Conservation (phyloP, 2,113 vertebrate species). For the Paraplagusia blochii region DNA sequence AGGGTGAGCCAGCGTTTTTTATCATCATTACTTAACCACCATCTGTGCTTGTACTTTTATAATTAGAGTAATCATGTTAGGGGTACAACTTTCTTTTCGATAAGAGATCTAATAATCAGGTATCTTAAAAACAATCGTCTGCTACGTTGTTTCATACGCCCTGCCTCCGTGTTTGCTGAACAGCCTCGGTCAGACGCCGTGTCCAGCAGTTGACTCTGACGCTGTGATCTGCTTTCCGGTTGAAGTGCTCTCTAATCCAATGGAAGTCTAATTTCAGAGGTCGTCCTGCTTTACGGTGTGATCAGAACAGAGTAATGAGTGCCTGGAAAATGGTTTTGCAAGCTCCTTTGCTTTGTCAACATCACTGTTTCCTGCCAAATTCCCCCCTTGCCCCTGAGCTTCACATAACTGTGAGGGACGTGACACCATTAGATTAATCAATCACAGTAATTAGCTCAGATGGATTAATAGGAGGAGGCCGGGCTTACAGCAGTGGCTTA, state of each 20-base stretch:
- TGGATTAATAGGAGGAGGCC: slow-evolving; percentile 17
- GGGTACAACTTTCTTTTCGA: neutral
- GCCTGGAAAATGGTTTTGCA: slow-evolving; percentile 17
- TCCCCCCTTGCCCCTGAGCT: slow-evolving; percentile 6
- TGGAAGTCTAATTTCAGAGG: slow-evolving; percentile 18
- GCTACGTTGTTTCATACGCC: neutral
- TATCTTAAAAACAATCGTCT: no score
- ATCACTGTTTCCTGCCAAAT: slow-evolving; percentile 24
- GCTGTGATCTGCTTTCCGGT: slow-evolving; percentile 35
- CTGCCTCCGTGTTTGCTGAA: neutral
- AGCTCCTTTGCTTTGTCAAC: slow-evolving; percentile 11
- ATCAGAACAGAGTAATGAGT: slow-evolving; percentile 43
- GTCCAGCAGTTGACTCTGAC: slow-evolving; percentile 32
- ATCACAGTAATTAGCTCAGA: slow-evolving; percentile 55
- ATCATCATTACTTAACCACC: neutral
- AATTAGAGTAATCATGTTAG: slow-evolving; percentile 17
- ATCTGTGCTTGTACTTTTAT: slow-evolving; percentile 1
- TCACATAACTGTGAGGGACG: slow-evolving; percentile 16
- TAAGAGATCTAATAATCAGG: neutral
- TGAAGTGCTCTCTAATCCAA: slow-evolving; percentile 25
- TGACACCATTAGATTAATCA: slow-evolving; percentile 45
- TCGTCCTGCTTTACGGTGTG: slow-evolving; percentile 12
- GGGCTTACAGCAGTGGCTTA: slow-evolving; percentile 10
- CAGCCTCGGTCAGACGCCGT: slow-evolving; percentile 10
- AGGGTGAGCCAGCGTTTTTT: slow-evolving; percentile 10